Evolutionary conservation across 2,888 invertebrate species (phyloP).

Genomic region (Harpalus rufipes): DNA sequence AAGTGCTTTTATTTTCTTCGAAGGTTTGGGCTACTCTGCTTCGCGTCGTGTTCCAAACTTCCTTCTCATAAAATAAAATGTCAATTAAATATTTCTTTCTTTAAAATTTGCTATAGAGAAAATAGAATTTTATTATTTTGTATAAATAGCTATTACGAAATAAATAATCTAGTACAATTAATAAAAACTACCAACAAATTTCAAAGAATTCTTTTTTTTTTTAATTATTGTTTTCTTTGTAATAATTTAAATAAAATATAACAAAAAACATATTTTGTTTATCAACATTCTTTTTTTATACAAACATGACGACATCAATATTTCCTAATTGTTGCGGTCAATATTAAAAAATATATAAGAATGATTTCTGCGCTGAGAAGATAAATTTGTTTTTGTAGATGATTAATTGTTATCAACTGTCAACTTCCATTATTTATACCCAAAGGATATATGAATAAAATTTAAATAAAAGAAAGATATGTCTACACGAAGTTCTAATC

Average conservation of each 20-base stretch:
- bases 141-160: no score
- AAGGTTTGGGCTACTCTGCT: no score
- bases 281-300: constrained; percentile 13
- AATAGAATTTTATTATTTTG: no score
- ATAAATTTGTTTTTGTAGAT: constrained; percentile 42
- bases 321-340: constrained; percentile 22
- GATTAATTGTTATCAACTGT: constrained; percentile 55
- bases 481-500: background rate
- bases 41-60: no score
- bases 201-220: no score
- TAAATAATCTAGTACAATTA: no score
- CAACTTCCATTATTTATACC: constrained; percentile 26
- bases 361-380: constrained; percentile 24
- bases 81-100: no score
- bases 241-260: background rate
- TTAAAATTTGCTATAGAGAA: no score
- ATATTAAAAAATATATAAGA: constrained; percentile 1
- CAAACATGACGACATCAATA: constrained; percentile 4
- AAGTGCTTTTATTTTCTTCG: no score
- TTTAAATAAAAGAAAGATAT: constrained; percentile 52
- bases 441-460: constrained; percentile 59
- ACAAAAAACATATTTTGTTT: constrained; percentile 11
- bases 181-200: no score
- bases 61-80: no score
- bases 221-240: no score